Conservation (phyloP, 2,888 invertebrate species). For the Volucella zonaria region DNA sequence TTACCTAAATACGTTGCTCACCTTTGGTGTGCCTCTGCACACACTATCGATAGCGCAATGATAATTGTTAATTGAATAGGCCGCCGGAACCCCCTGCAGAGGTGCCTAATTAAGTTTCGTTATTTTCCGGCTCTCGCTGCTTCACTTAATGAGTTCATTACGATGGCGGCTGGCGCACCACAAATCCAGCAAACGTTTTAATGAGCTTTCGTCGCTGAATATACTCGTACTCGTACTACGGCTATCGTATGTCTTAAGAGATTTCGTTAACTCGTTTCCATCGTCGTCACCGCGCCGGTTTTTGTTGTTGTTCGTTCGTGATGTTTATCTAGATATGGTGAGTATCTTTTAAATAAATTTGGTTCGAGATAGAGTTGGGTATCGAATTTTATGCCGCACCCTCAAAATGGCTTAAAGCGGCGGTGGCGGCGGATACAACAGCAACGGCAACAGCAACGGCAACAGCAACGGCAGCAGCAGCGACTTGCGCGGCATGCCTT, state of each 20-base stretch:
- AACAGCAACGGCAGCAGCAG: too few species aligned
- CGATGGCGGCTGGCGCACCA: constrained; percentile 11
- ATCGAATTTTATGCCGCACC: constrained; percentile 50
- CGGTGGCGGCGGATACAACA: neutral
- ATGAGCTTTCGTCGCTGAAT: constrained; percentile 56
- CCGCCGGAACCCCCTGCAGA: constrained; percentile 30
- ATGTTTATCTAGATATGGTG: constrained; percentile 51
- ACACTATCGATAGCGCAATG: constrained; percentile 45
- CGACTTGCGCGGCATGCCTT: neutral
- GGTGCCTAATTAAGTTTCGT: constrained; percentile 67
- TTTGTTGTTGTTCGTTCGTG: constrained; percentile 15
- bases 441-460: too few species aligned
- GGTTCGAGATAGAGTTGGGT: constrained; percentile 19
- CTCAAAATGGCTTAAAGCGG: neutral
- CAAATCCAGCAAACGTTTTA: constrained; percentile 41
- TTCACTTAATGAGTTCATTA: constrained; percentile 67
- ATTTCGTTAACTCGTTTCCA: constrained; percentile 13
- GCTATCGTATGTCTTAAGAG: constrained; percentile 20
- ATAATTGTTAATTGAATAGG: constrained; percentile 67
- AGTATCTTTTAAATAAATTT: constrained; percentile 40
- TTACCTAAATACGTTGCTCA: constrained; percentile 24
- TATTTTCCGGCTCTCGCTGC: constrained; percentile 53
- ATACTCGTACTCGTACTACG: neutral
- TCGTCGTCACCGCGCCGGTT: neutral
- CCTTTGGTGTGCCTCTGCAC: constrained; percentile 40